Evolutionary conservation across 2,888 invertebrate species (phyloP), one percentile per base, ranked within the genome.

Genomic region (Hemistola chrysoprasaria): DNA sequence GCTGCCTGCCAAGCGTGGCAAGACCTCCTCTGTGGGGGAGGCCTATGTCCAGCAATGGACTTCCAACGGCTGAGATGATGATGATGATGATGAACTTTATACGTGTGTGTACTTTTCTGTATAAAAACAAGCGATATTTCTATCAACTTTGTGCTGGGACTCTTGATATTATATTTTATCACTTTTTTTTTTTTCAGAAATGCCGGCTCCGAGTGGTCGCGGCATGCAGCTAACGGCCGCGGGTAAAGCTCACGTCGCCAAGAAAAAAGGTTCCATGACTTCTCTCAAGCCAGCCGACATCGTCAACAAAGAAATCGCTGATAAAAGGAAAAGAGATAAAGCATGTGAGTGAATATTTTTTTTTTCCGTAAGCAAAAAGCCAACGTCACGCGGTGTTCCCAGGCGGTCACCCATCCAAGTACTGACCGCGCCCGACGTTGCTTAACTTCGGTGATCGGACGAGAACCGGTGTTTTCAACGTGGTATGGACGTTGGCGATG

Each of bases 361-460:
- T 11, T 24, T 16, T 27, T 23, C 4, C n/a, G n/a, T n/a, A n/a
- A 16, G 16, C 16, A 67, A 71, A 70, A 71, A 68, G 70, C 67
- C 71, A 73, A 73, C 69, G 54, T 57, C 68, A 70, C 70, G 69
- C 53, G 62, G 64, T 69, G 64, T 67, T 70, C 65, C 74, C 72
- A 76, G 69, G 78, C 79, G 78, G 82, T 82, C 81, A 81, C 80
- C 52, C 43, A 47, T 49, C 40, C 43, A 46, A 50, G 82, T 81
- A 81, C 82, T 82, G 75, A 81, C 73, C 73, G 65, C 78, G 80
- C 78, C 80, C 78, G 74, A 81, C 68, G 78, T 77, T 77, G 80
- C 77, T 79, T 82, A 79, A 78, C 78, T 80, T 78, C 78, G 77
- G 80, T 83, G 80, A 80, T 84, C 79, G 78, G 81, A 81, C 79